Base-by-base conservation (phyloP, 1,140 invertebrate genomes). In the Campodea augens region DNA sequence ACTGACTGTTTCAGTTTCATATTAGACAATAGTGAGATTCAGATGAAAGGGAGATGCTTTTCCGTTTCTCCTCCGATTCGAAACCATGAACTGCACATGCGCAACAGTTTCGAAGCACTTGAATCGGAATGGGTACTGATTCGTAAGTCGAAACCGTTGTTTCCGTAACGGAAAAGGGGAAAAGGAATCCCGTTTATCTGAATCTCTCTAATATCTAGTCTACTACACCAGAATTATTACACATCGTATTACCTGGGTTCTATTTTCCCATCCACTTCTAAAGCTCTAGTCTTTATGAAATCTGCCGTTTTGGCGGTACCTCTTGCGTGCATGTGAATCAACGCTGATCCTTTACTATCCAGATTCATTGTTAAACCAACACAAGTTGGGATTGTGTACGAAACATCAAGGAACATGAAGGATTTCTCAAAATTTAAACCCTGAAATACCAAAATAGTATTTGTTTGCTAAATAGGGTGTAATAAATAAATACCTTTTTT, bases 401-500 rank as follows among this genome's bases (percentile, higher is more conserved):
- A 10, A 7, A 15, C 7, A 32, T 32, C 27, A 7, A 32, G 27
- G 15, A 32, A 32, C 27, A 15, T 32, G 27, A 32, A 32, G 27
- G 27, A 32, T 7, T 32, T 32, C 27, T 32, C 7, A 15, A 10
- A 32, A 32, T 15, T 32, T 15, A 32, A 10, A 10, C 15, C 27
- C 27, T 32, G 27, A 7, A 7, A 32, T 10, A 32, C 15, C 7
- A 32, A 10, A 32, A 7, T 7, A 7, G 15, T 32, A 7, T 7
- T 32, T 10, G 15, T 7, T 32, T 7, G 7, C 27, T 10, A 32
- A 32, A 10, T 32, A 32, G 7, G 7, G 7, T 32, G 27, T 32
- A 32, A 32, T 15, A 10, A 32, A 15, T 10, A 52, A 51, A 52
- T 60, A 74, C 73, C 60, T 77, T 74, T 44, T 79, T 79, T 10